Percentiles rank a stretch among this genome's conserved stretches.
phyloP scores from a whole-genome alignment of 2,888 invertebrate genomes.

The Kuschelorhynchus macadamiae region DNA sequence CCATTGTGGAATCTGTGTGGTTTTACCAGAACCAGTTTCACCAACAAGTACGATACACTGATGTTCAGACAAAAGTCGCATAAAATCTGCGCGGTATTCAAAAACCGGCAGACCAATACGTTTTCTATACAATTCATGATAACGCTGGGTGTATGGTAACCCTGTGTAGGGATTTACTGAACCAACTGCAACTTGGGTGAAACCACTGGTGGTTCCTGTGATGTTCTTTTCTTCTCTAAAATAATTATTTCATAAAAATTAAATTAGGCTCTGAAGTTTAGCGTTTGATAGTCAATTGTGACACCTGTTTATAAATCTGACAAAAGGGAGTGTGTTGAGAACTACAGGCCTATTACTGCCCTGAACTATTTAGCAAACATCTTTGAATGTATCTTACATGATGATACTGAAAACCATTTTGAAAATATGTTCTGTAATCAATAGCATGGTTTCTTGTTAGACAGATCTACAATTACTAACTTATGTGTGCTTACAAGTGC shows the following conservation, averaged over 20 bases:
- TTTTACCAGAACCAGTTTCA: conserved; percentile 99
- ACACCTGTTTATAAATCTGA: conserved; percentile 99
- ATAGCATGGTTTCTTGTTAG: too few species aligned
- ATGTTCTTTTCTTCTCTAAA: conserved; percentile 75
- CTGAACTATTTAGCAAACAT: too few species aligned
- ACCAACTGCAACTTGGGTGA: conserved; percentile 66
- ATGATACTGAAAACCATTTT: too few species aligned
- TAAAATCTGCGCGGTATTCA: conserved; percentile 97
- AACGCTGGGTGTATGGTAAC: conserved; percentile 88
- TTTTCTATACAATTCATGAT: conserved; percentile 90
- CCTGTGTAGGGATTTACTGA: conserved; percentile 85
- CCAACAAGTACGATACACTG: conserved; percentile 98
- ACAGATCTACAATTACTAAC: conserved; percentile 98
- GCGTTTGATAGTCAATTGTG: conserved; percentile 94
- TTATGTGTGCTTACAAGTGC: too few species aligned
- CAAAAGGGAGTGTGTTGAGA: too few species aligned
- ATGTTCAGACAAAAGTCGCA: conserved; percentile 91
- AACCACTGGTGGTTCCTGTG: conserved; percentile 59
- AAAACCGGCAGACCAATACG: conserved; percentile 95
- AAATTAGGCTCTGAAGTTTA: conserved; percentile 74
- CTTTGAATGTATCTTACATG: too few species aligned
- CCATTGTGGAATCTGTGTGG: conserved; percentile 99
- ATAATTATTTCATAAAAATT: too few species aligned
- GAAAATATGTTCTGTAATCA: too few species aligned
- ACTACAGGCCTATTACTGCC: too few species aligned